These are phyloP conservation scores for Stenopsyche tienmushanensis DNA, from an alignment of 1,140 invertebrate species.

Conservation along the genomic window DNA sequence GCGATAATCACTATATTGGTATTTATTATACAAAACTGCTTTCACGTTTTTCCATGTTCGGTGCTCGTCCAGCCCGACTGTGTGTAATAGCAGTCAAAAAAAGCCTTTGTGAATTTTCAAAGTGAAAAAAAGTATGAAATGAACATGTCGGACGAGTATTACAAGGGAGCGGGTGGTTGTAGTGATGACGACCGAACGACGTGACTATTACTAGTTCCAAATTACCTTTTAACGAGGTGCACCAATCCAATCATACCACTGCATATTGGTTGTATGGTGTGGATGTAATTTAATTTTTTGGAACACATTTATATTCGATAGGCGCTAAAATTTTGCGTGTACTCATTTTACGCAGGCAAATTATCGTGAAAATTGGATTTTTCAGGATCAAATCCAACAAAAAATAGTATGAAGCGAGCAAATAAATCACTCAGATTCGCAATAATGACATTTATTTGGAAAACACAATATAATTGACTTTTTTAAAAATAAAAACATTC, in stretches of 20 bases:
- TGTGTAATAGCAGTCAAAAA: conserved; percentile 11
- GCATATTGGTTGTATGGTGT: too few relatives aligned
- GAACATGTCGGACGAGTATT: background rate
- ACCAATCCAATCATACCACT: conserved; percentile 6
- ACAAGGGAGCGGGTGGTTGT: background rate
- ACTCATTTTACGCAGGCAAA: too few relatives aligned
- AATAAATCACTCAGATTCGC: too few relatives aligned
- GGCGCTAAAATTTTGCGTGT: too few relatives aligned
- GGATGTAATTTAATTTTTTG: too few relatives aligned
- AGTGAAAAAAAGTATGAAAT: background rate
- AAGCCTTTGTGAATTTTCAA: conserved; percentile 18
- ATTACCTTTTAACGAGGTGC: conserved; percentile 11
- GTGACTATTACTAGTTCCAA: conserved; percentile 6
- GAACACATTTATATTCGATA: too few relatives aligned
- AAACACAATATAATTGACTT: too few relatives aligned
- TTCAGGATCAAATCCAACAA: too few relatives aligned
- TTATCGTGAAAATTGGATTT: too few relatives aligned
- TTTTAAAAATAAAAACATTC: too few relatives aligned
- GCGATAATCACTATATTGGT: conserved; percentile 12
- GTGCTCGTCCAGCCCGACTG: background rate
- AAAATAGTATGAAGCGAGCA: too few relatives aligned
- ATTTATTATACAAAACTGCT: conserved; percentile 11
- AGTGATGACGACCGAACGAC: conserved; percentile 1
- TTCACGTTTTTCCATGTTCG: background rate
- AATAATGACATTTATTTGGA: too few relatives aligned